Conservation (phyloP, 1,140 invertebrate species). For the Ceratitis capitata region DNA sequence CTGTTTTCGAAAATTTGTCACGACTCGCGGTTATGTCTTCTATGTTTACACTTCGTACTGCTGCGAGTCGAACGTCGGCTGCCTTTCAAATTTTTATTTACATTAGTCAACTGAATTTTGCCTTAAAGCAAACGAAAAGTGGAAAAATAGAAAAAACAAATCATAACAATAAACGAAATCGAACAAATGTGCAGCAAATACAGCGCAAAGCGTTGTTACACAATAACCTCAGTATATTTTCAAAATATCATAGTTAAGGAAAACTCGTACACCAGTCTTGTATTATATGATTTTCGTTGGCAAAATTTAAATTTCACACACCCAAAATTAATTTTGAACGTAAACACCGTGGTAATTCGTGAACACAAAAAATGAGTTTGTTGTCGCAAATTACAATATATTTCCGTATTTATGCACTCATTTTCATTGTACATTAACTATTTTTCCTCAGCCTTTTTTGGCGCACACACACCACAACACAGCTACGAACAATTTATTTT, state of each 20-base stretch:
- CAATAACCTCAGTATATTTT: background rate
- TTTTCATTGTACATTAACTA: background rate
- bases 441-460: too few species aligned
- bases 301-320: slow-evolving; percentile 20
- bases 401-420: background rate
- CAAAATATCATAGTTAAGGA: background rate
- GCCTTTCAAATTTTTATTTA: slow-evolving; percentile 30
- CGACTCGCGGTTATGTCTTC: background rate
- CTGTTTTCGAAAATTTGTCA: slow-evolving; percentile 37
- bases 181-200: background rate
- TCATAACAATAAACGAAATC: too few species aligned
- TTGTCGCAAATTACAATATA: background rate
- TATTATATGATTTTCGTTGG: background rate
- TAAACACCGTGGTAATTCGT: slow-evolving; percentile 24
- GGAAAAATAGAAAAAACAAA: background rate
- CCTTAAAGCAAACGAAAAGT: background rate
- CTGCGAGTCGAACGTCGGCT: too few species aligned
- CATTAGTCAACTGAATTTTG: background rate
- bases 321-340: slow-evolving; percentile 11
- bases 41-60: background rate
- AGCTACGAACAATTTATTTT: background rate
- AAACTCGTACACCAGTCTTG: background rate
- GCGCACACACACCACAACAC: background rate
- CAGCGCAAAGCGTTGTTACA: background rate
- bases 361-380: slow-evolving; percentile 12